Conservation (phyloP, 2,888 invertebrate genomes). For the Iphiclides podalirius region DNA sequence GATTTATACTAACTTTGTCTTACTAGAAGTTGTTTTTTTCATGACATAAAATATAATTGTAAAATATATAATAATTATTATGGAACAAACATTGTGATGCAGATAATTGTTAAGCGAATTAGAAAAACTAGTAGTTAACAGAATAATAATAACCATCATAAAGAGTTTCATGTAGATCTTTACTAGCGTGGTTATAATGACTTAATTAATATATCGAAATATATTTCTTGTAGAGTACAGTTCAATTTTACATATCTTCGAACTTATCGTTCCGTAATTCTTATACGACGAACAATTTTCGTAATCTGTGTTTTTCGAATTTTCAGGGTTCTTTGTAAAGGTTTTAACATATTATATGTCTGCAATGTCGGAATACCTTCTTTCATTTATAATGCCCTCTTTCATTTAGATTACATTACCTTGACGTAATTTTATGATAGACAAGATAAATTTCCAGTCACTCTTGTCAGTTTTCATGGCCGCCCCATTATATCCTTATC, state of each 20-base stretch:
- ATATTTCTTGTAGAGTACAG: neutral
- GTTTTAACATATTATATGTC: slow-evolving; percentile 19
- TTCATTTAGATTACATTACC: slow-evolving; percentile 29
- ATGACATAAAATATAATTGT: too few species aligned
- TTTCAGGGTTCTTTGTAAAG: slow-evolving; percentile 6
- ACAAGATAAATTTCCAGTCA: slow-evolving; percentile 42
- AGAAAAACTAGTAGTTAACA: too few species aligned
- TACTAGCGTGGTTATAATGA: neutral
- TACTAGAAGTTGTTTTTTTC: too few species aligned
- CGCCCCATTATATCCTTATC: slow-evolving; percentile 66
- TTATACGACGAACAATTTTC: slow-evolving; percentile 1
- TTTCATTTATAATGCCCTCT: slow-evolving; percentile 21
- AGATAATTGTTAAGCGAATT: too few species aligned
- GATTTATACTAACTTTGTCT: too few species aligned
- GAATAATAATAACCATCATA: too few species aligned
- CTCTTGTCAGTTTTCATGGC: slow-evolving; percentile 56
- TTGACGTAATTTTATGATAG: slow-evolving; percentile 30
- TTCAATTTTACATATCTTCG: slow-evolving; percentile 27
- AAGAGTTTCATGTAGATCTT: neutral
- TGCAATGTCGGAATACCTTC: slow-evolving; percentile 12
- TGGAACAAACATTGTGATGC: too few species aligned
- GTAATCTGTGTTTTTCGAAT: slow-evolving; percentile 10
- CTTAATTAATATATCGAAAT: neutral
- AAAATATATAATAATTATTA: too few species aligned
- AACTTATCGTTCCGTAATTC: neutral